Percentiles rank a stretch among this genome's conserved stretches.
These are phyloP conservation scores for Aulostomus chinensis DNA, from an alignment of 2,797 vertebrate genomes.

Conservation along the genomic window DNA sequence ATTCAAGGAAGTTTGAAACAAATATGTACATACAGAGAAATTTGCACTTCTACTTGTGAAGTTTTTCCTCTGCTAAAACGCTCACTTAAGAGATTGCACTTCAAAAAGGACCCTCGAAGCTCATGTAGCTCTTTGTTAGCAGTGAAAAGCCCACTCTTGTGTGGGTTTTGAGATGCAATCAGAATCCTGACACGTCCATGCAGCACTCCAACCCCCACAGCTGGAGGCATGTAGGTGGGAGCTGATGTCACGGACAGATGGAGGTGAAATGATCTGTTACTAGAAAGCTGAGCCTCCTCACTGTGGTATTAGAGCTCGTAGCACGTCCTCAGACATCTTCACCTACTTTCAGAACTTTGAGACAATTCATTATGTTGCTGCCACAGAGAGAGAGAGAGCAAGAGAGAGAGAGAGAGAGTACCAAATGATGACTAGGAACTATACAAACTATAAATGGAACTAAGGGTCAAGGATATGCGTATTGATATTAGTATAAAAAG, in stretches of 20 bases:
- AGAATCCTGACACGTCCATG: conserved; percentile 47
- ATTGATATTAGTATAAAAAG: too few species aligned
- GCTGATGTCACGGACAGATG: conserved; percentile 72
- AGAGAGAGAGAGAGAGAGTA: too few species aligned
- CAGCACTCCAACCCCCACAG: conserved; percentile 36
- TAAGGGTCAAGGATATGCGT: too few species aligned
- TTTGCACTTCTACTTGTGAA: background rate
- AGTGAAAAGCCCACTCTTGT: conserved; percentile 21
- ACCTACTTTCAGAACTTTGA: conserved; percentile 39
- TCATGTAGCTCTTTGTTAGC: conserved; percentile 33
- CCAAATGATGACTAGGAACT: background rate
- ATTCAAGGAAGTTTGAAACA: background rate
- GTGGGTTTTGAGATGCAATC: conserved; percentile 56
- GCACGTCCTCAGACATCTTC: conserved; percentile 21
- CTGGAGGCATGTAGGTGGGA: conserved; percentile 51
- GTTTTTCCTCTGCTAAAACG: background rate
- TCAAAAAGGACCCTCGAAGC: conserved; percentile 32
- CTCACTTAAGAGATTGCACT: background rate
- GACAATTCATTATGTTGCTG: conserved; percentile 3
- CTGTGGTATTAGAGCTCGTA: conserved; percentile 21
- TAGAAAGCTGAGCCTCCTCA: conserved; percentile 44
- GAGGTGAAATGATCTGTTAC: conserved; percentile 62
- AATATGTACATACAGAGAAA: background rate
- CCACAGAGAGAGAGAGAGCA: background rate
- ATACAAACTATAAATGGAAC: too few species aligned